Base-by-base conservation (phyloP, 2,797 vertebrate genomes). In the Gymnocypris eckloni region DNA sequence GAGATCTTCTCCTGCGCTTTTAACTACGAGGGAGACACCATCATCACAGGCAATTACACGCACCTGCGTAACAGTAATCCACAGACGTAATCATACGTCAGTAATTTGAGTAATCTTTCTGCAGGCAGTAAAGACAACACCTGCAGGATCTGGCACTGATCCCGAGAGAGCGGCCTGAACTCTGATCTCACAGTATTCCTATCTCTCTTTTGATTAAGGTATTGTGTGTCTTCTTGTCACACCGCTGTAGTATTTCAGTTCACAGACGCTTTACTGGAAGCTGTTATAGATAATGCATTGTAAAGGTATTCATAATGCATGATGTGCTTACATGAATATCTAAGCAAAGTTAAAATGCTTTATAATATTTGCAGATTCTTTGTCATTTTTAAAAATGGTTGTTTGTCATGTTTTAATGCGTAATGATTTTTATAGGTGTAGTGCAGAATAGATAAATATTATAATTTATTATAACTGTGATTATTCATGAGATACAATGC, bases 51-150 rank as follows among this genome's bases (percentile, higher is more conserved):
- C 97, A 95, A 48, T 45, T 48, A 52, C n/a, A 18, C 75, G 39
- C 88, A 84, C 56, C 85, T 72, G 78, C 16, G 50, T 28, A 41
- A 54, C 28, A n/a, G 70, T 56, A 45, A 82, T 20, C 11, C n/a
- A 67, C 64, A 79, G 18, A 84, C 56, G 48, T 28, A 52, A 54
- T 79, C 81, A 54, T 15, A 79, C 25, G 11, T 50, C 71, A 59
- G 69, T 45, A 45, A 76, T 50, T 71, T 37, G 0, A 70, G 28
- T 33, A 79, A 28, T 87, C 87, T 85, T 85, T 86, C 90, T 92
- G 82, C 92, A 99, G 97, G 97, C 25, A 98, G 97, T 95, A 99
- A 98, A 93, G 98, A 99, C 89, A 98, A 98, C 91, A 98, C 97
- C 82, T 99, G 98, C 82, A 94, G 96, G 90, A 96, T 99, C 93